These are phyloP conservation scores for Atlantisia rogersi DNA, from an alignment of 2,113 vertebrate genomes.

Conservation along the genomic window DNA sequence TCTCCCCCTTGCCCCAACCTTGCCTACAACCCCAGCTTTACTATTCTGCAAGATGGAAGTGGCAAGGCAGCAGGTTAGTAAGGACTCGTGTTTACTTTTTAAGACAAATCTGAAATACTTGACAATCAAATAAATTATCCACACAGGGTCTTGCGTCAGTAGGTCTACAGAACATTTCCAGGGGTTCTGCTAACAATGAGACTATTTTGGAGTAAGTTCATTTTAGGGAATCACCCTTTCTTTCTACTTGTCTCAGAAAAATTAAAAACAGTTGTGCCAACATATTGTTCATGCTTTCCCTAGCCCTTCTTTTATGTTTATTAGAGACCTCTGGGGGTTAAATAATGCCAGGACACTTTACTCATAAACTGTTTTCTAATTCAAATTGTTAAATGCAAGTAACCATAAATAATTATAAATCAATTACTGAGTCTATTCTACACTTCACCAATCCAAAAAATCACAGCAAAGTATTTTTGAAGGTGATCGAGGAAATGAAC, in stretches of 20 bases:
- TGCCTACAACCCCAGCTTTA: neutral
- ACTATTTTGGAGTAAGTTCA: neutral
- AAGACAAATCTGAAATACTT: neutral
- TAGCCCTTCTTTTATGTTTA: neutral
- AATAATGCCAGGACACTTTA: conserved; percentile 20
- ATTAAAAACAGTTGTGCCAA: neutral
- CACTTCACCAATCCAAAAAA: neutral
- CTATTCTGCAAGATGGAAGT: neutral
- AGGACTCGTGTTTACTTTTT: neutral
- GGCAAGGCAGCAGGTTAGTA: neutral
- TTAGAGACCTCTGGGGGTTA: conserved; percentile 20
- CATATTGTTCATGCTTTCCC: neutral
- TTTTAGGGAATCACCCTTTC: neutral
- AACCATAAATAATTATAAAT: conserved; percentile 41
- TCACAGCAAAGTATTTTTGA: conserved; percentile 15
- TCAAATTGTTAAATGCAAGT: conserved; percentile 26
- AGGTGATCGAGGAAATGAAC: conserved; percentile 48
- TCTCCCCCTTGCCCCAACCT: accelerated
- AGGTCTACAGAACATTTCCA: neutral
- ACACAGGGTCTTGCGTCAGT: neutral
- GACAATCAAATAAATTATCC: neutral
- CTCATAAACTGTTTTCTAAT: conserved; percentile 35
- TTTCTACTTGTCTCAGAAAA: neutral
- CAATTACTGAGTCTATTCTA: conserved; percentile 21
- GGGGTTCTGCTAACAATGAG: neutral